These are phyloP conservation scores for Rhagophthalmus giganteus DNA, from an alignment of 2,888 invertebrate species.

Conservation along the genomic window DNA sequence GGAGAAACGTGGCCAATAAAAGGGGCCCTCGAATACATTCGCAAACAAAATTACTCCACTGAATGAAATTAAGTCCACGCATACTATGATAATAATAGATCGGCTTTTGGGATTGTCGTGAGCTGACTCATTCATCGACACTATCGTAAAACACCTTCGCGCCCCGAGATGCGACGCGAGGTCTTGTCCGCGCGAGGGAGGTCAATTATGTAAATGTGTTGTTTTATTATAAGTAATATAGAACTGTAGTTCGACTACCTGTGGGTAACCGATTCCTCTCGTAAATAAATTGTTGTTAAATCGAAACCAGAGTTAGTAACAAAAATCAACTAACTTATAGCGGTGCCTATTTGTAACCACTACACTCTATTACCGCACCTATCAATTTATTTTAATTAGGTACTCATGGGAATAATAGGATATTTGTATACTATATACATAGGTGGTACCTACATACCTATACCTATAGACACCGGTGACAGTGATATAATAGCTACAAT, in stretches of 20 bases:
- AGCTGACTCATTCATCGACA: conserved; percentile 9
- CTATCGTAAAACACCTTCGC: conserved; percentile 7
- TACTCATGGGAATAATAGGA: too few relatives aligned
- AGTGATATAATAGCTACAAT: too few relatives aligned
- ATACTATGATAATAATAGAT: conserved; percentile 17
- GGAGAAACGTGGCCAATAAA: conserved; percentile 8
- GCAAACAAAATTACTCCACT: conserved; percentile 18
- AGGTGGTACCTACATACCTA: too few relatives aligned
- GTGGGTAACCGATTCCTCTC: too few relatives aligned
- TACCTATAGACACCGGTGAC: too few relatives aligned
- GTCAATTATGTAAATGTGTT: conserved; percentile 13
- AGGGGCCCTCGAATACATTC: conserved; percentile 17
- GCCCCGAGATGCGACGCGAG: conserved; percentile 8
- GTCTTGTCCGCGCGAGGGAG: conserved; percentile 4
- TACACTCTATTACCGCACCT: neutral
- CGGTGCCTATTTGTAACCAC: neutral
- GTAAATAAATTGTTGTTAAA: too few relatives aligned
- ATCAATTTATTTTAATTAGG: neutral
- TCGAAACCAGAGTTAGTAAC: too few relatives aligned
- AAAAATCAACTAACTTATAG: neutral
- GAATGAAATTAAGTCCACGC: conserved; percentile 17
- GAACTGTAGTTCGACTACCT: neutral
- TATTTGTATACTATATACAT: too few relatives aligned
- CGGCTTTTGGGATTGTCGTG: conserved; percentile 3
- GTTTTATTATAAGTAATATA: conserved; percentile 2